Base-by-base conservation (phyloP, 1,140 invertebrate species). In the Drosophila leontia region DNA sequence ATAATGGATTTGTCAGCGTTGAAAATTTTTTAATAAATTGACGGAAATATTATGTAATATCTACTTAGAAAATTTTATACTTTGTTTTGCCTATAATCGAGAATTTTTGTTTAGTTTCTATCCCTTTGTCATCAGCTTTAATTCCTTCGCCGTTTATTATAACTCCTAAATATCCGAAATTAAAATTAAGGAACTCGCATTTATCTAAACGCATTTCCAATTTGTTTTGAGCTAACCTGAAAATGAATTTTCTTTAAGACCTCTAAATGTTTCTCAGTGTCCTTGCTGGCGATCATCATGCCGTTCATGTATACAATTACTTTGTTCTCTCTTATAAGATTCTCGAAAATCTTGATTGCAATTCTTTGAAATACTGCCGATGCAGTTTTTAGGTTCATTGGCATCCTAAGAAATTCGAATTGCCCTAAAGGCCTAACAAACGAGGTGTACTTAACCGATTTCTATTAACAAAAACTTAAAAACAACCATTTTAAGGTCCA, bases 401-500 rank as follows among this genome's bases (percentile, higher is more conserved):
- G 5, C 26, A 29, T 29, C 26, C 26, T 29, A 29, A 29, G 26
- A 29, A 29, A 29, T 29, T 29, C 26, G 26, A 29, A 29, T 29
- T 7, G 26, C 5, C 26, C 26, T 32, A 59, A 53, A 6, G 48
- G 61, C 8, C 48, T 53, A 4, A 50, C 34, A 15, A 42, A 42
- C 13, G 37, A 63, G 13, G 23, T 42, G 12, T 32, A 63, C 1
- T 51, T 63, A 13, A 62, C 15, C 26, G 61, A 53, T 13, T 65
- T 13, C 37, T 41, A 7, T 35, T n/a, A 1, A 58, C 17, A n/a
- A 35, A 64, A 2, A 64, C 41, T 34, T 64, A 8, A 32, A 41
- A 64, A 55, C 32, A 56, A n/a, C 26, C 37, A 15, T 56, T 55
- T 59, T 67, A 3, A 68, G 41, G 35, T 58, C 64, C 0, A 67